phyloP scores from a whole-genome alignment of 1,140 invertebrate genomes.

The Sarcophaga bullata region DNA sequence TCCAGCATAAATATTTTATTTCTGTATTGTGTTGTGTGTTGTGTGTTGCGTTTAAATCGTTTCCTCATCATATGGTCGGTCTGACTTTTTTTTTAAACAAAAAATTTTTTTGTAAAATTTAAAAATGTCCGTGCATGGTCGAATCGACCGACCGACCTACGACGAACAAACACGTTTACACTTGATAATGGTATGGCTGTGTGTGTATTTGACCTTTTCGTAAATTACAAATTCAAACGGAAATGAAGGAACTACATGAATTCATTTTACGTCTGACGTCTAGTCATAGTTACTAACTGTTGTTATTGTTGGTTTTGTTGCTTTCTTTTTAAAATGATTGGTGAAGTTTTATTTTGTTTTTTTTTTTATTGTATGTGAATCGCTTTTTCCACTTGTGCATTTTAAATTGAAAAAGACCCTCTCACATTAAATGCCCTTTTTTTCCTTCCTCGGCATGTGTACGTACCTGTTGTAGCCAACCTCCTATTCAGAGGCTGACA shows the following conservation, averaged over 20 bases:
- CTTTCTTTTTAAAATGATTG: slow-evolving; percentile 8
- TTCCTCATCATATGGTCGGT: too few relatives aligned
- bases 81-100: too few relatives aligned
- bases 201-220: slow-evolving; percentile 32
- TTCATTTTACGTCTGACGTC: slow-evolving; percentile 20
- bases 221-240: slow-evolving; percentile 35
- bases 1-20: too few relatives aligned
- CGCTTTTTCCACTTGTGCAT: background rate
- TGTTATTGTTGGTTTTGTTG: too few relatives aligned
- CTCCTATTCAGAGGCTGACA: background rate
- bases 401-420: background rate
- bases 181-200: background rate
- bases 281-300: slow-evolving; percentile 24
- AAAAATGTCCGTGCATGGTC: background rate
- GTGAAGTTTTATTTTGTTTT: background rate
- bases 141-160: background rate
- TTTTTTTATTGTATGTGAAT: background rate
- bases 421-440: background rate
- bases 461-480: background rate
- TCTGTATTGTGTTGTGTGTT: too few relatives aligned
- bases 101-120: too few relatives aligned
- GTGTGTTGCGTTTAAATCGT: too few relatives aligned
- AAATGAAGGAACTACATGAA: slow-evolving; percentile 40
- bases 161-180: background rate
- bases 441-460: background rate